Percentiles rank a stretch among this genome's conserved stretches.
Evolutionary conservation across 2,888 invertebrate species (phyloP).

Genomic region (Lacanobia oleracea): DNA sequence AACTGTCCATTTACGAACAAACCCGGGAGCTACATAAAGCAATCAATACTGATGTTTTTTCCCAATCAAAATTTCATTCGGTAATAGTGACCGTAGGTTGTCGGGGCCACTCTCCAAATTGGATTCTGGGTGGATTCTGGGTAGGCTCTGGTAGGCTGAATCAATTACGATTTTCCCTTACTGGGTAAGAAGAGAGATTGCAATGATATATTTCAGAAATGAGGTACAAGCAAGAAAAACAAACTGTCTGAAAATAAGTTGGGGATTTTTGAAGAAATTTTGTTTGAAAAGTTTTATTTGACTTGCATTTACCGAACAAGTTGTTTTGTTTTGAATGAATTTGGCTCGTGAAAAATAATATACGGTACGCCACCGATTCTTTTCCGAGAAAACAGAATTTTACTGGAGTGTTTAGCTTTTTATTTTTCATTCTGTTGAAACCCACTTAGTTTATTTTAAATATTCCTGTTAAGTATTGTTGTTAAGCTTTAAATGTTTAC

Average conservation of each 20-base stretch:
- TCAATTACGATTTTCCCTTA: constrained; percentile 52
- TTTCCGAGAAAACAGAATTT: not conserved
- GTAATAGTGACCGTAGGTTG: constrained; percentile 61
- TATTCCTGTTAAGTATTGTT: not conserved
- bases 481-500: not conserved
- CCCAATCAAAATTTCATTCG: constrained; percentile 68
- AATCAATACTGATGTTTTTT: constrained; percentile 60
- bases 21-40: constrained; percentile 33
- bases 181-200: constrained; percentile 25
- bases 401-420: not conserved
- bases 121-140: constrained; percentile 63
- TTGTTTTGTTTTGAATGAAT: not conserved
- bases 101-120: constrained; percentile 63
- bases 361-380: not conserved
- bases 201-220: constrained; percentile 46
- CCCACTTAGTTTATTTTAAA: not conserved
- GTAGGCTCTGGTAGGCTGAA: constrained; percentile 34
- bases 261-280: not conserved
- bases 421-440: not conserved
- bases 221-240: constrained; percentile 26
- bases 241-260: not conserved
- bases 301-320: not conserved
- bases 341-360: not conserved
- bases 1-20: constrained; percentile 11
- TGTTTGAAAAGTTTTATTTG: not conserved